A percentile compares a stretch with the other conserved stretches of the same genome.
Conservation (phyloP, 35 echinoderm and acorn worm genomes). For the Diadema setosum region DNA sequence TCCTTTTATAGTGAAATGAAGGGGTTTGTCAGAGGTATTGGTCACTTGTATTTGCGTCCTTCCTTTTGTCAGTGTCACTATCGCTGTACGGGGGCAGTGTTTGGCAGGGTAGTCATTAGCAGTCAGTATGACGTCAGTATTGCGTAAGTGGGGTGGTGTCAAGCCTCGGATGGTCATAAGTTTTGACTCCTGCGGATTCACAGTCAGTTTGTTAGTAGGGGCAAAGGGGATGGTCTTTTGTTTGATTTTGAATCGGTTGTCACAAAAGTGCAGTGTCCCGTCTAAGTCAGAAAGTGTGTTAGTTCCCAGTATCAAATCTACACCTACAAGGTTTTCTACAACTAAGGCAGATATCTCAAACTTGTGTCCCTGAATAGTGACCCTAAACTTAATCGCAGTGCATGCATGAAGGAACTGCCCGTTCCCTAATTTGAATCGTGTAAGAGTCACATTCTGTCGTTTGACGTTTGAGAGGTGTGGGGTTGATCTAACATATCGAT, state of each 20-base stretch:
- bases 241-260: background rate
- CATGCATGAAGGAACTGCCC: background rate
- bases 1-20: background rate
- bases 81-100: background rate
- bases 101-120: background rate
- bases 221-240: background rate
- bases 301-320: background rate
- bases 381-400: background rate
- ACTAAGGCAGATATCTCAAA: background rate
- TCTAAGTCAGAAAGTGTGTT: conserved; percentile 2
- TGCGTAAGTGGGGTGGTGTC: background rate
- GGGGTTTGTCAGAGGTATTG: background rate
- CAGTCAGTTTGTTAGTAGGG: background rate
- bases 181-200: background rate
- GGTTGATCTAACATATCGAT: background rate
- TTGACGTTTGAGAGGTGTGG: background rate
- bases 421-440: background rate
- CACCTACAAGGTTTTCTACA: background rate
- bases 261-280: background rate
- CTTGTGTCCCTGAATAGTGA: conserved; percentile 3
- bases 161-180: background rate
- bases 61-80: background rate
- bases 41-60: background rate
- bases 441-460: background rate
- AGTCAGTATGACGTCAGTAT: background rate